These are phyloP conservation scores for Eupeodes latifasciatus DNA, from an alignment of 2,888 invertebrate species.

Conservation along the genomic window DNA sequence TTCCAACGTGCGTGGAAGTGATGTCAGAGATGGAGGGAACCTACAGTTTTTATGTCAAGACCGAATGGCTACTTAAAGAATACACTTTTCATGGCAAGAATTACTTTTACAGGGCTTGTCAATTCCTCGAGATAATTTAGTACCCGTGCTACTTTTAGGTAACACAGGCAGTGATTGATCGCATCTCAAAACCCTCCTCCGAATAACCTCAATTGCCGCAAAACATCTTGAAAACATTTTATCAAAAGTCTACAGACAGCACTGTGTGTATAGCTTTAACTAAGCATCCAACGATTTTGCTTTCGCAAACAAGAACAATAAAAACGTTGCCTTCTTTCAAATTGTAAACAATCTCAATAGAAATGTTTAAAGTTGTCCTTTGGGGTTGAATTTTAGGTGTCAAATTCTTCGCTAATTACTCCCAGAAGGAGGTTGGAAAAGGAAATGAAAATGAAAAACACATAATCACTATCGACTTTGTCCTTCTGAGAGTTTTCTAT, in stretches of 20 bases:
- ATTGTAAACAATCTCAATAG: slow-evolving; percentile 13
- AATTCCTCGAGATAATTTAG: too few species aligned
- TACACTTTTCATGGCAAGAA: too few species aligned
- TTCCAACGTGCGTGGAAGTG: neutral
- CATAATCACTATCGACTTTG: slow-evolving; percentile 31
- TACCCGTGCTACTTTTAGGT: too few species aligned
- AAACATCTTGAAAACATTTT: too few species aligned
- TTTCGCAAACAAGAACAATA: neutral
- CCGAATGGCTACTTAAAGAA: too few species aligned
- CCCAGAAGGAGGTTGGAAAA: neutral
- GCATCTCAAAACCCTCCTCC: too few species aligned
- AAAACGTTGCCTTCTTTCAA: neutral
- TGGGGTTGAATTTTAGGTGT: slow-evolving; percentile 14
- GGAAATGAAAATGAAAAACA: neutral
- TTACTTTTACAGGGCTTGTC: too few species aligned
- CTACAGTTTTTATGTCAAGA: too few species aligned
- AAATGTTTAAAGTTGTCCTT: slow-evolving; percentile 12
- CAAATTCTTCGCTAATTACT: slow-evolving; percentile 35
- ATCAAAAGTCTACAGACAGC: neutral
- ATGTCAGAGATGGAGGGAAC: too few species aligned
- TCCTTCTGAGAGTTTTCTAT: neutral
- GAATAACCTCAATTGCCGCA: too few species aligned
- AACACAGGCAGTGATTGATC: too few species aligned
- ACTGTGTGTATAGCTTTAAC: neutral
- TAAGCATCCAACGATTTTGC: neutral